Conservation (phyloP, 2,888 invertebrate species). For the Rotaria sp. region DNA sequence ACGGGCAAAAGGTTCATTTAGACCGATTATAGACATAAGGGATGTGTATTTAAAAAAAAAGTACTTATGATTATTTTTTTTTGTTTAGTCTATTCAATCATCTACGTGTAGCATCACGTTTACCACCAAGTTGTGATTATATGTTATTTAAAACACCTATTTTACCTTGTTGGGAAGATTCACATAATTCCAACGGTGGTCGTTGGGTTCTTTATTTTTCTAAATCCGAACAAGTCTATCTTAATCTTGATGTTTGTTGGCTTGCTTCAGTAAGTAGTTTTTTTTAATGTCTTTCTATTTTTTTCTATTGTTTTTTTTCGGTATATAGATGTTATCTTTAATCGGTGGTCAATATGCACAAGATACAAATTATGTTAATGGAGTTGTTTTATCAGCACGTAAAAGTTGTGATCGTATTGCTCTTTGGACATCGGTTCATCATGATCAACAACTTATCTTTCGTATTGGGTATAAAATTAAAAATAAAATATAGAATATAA, state of each 20-base stretch:
- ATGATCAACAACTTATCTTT: conserved; percentile 69
- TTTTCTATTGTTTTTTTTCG: no score
- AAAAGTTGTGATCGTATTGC: conserved; percentile 72
- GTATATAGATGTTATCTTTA: conserved; percentile 58
- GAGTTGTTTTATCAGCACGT: conserved; percentile 89
- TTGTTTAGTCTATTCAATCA: not conserved
- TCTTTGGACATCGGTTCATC: conserved; percentile 65
- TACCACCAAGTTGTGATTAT: conserved; percentile 19
- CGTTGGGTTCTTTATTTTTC: conserved; percentile 26
- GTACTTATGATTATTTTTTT: no score
- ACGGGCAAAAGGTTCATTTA: no score
- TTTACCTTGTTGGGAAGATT: conserved; percentile 29
- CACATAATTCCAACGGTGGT: not conserved
- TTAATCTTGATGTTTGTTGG: conserved; percentile 24
- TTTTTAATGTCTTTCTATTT: not conserved
- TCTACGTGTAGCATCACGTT: conserved; percentile 5
- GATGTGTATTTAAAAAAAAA: no score
- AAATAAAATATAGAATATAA: no score
- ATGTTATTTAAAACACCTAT: conserved; percentile 25
- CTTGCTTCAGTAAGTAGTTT: not conserved
- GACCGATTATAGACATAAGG: no score
- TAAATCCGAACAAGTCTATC: not conserved
- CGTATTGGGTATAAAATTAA: conserved; percentile 67
- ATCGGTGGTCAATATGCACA: conserved; percentile 93
- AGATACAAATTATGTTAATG: conserved; percentile 83